These are phyloP conservation scores for Ctenosaura bakeri DNA, from an alignment of 2,797 vertebrate genomes.

Conservation along the genomic window DNA sequence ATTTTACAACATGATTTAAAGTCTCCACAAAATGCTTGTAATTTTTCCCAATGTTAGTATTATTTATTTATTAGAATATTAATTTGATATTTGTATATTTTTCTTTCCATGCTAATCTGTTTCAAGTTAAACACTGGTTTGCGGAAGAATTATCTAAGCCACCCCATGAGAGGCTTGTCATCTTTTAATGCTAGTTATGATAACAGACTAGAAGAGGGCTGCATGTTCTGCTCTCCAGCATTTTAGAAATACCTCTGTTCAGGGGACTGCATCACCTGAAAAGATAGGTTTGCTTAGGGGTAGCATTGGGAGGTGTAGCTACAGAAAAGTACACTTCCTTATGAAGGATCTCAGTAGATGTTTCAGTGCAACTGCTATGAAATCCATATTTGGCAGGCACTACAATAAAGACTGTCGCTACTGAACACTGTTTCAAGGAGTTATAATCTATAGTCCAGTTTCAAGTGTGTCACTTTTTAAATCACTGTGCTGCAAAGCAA, in stretches of 20 bases:
- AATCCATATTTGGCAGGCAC: neutral
- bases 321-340: no score
- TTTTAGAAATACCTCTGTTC: no score
- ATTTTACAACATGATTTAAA: neutral
- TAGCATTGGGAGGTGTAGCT: no score
- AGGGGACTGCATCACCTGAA: no score
- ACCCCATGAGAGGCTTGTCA: neutral
- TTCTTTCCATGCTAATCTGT: neutral
- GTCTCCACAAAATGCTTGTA: neutral
- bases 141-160: neutral
- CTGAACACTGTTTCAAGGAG: neutral
- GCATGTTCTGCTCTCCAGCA: no score
- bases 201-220: neutral
- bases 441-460: neutral
- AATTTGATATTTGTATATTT: neutral
- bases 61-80: no score
- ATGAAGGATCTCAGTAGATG: neutral
- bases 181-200: conserved; percentile 2
- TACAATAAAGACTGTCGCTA: neutral
- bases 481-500: neutral
- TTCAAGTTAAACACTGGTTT: neutral
- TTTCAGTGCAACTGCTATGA: neutral
- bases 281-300: no score
- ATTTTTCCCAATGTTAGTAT: no score
- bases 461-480: neutral